Evolutionary conservation across 2,888 invertebrate genomes (phyloP).

Genomic region (Notocelia uddmanniana): DNA sequence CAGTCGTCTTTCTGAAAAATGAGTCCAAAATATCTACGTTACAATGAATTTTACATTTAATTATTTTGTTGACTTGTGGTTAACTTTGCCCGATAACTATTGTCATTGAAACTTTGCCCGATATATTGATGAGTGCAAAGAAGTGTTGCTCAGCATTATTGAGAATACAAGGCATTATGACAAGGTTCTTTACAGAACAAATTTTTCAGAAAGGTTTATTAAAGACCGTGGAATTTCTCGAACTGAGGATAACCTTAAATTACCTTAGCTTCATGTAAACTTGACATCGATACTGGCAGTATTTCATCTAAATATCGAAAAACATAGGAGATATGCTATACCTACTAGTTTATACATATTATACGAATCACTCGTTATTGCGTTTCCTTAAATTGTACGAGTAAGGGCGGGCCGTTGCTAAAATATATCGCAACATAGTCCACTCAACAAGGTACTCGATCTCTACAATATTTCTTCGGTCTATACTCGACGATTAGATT

Average conservation of each 20-base stretch:
- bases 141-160: neutral
- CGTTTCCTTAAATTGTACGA: conserved; percentile 73
- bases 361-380: conserved; percentile 82
- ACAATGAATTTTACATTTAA: neutral
- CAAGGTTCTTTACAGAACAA: neutral
- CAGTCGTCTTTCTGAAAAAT: conserved; percentile 14
- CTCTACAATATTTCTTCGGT: conserved; percentile 12
- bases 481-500: neutral
- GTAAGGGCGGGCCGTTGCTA: conserved; percentile 50
- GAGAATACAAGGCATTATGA: neutral
- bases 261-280: conserved; percentile 52
- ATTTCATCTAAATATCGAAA: conserved; percentile 81
- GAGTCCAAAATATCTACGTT: neutral
- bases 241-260: conserved; percentile 40
- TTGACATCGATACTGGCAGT: conserved; percentile 71
- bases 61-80: neutral
- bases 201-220: conserved; percentile 27
- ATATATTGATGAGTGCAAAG: neutral
- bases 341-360: conserved; percentile 80
- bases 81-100: conserved; percentile 9
- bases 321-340: conserved; percentile 81
- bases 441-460: conserved; percentile 15
- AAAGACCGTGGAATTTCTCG: conserved; percentile 13
- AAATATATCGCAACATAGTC: conserved; percentile 6
- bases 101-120: conserved; percentile 2